Base-by-base conservation (phyloP, 2,113 vertebrate species). In the Ondatra zibethicus region DNA sequence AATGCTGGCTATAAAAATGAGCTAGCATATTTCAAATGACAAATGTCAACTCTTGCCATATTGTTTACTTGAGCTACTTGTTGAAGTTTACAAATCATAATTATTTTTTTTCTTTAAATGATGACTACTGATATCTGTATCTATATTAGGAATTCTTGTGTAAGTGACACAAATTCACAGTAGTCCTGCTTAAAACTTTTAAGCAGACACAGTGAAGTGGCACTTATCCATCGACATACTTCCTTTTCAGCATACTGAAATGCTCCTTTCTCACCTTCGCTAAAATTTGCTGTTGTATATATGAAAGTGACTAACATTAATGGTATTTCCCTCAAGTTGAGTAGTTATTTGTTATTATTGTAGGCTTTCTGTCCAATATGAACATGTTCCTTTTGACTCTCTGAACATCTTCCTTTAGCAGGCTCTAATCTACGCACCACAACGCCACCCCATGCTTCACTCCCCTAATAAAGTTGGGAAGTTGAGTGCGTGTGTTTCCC, bases 341-440 rank as follows among this genome's bases (percentile, higher is more conserved):
- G 33, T 23, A 90, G 63, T 97, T 96, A 89, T 70, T 87, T 98
- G 97, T 98, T 95, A 61, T 58, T 97, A 96, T 96, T 96, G 95
- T 92, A 96, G 91, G 94, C 97, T 97, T 96, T 97, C 98, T 98
- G 93, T 91, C 98, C 91, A 96, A 98, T 93, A 96, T 96, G 97
- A 98, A 98, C 98, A 97, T 89, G 98, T 97, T 97, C 96, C 97
- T 97, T 97, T 97, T 98, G 94, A 98, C 93, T 96, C 98, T 97
- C 97, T 96, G 45, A 36, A 47, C 12, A 96, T 96, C 95, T 98
- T 97, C 96, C 95, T 97, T 98, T 98, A 96, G 97, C 93, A 96
- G 96, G 93, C 95, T 98, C 94, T 96, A 98, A 97, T 97, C 75
- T 96, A 90, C 97, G 97, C 95, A 97, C 47, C 86, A 98, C 97